Percentiles rank a stretch among this genome's conserved stretches.
Conservation (phyloP, 2,888 invertebrate genomes). For the Ernsta delagoae region DNA sequence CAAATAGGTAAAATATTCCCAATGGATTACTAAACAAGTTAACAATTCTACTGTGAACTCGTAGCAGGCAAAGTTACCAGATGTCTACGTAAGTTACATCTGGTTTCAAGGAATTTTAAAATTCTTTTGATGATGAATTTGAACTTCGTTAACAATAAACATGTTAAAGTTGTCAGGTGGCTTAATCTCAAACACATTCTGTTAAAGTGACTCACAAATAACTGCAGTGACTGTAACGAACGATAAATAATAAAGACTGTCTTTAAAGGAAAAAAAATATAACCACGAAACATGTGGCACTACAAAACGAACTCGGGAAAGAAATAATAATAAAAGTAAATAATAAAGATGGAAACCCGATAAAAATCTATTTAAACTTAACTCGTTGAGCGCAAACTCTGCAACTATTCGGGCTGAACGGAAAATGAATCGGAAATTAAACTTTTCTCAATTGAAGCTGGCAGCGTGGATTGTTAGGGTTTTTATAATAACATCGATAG, state of each 20-base stretch:
- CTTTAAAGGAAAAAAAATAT: background rate
- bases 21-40: too few relatives aligned
- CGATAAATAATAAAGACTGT: background rate
- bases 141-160: too few relatives aligned
- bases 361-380: slow-evolving; percentile 38
- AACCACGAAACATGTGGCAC: background rate
- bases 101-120: too few relatives aligned
- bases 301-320: background rate
- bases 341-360: slow-evolving; percentile 33
- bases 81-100: too few relatives aligned
- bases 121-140: too few relatives aligned
- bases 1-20: too few relatives aligned
- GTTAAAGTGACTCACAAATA: too few relatives aligned
- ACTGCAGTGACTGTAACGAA: too few relatives aligned
- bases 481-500: slow-evolving; percentile 15
- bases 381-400: slow-evolving; percentile 31
- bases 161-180: too few relatives aligned
- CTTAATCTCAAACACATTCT: too few relatives aligned
- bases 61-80: too few relatives aligned
- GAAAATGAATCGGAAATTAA: slow-evolving; percentile 39
- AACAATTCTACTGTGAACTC: too few relatives aligned
- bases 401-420: slow-evolving; percentile 35
- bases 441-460: slow-evolving; percentile 34
- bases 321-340: slow-evolving; percentile 28
- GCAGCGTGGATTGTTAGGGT: slow-evolving; percentile 25